A percentile compares a stretch with the other conserved stretches of the same genome.
phyloP scores from a whole-genome alignment of 2,113 vertebrate species.

The Oryzias melastigma region DNA sequence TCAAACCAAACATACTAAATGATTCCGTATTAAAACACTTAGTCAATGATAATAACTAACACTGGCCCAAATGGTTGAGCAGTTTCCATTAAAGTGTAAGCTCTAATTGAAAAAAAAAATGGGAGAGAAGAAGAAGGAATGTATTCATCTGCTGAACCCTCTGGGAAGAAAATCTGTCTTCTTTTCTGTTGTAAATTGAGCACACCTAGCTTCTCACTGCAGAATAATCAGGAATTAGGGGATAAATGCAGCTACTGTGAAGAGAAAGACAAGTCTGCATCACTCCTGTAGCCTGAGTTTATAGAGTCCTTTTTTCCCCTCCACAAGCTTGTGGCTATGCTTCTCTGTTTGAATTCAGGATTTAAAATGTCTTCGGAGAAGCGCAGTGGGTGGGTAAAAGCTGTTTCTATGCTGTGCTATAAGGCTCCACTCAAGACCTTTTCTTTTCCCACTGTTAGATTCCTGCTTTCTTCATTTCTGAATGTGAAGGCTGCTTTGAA shows the following conservation, averaged over 20 bases:
- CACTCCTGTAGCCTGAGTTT: constrained; percentile 54
- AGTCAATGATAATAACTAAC: constrained; percentile 66
- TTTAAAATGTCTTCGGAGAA: constrained; percentile 59
- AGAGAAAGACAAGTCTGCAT: constrained; percentile 57
- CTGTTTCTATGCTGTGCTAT: constrained; percentile 54
- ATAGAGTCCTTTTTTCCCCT: constrained; percentile 39
- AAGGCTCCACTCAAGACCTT: constrained; percentile 60
- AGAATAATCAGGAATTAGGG: constrained; percentile 75
- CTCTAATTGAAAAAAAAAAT: constrained; percentile 67
- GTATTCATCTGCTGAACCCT: constrained; percentile 44
- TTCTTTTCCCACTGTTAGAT: constrained; percentile 43
- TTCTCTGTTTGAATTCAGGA: constrained; percentile 56
- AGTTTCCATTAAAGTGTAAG: constrained; percentile 69
- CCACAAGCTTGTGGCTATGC: constrained; percentile 35
- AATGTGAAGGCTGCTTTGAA: constrained; percentile 43
- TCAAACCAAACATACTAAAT: constrained; percentile 52
- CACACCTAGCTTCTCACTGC: constrained; percentile 72
- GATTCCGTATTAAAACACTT: constrained; percentile 69
- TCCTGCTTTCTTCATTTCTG: constrained; percentile 13
- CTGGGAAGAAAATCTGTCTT: constrained; percentile 67
- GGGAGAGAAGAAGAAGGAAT: constrained; percentile 38
- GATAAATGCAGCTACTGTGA: constrained; percentile 72
- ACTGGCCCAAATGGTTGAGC: constrained; percentile 51
- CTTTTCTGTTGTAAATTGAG: constrained; percentile 72
- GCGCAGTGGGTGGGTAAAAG: constrained; percentile 55